These are phyloP conservation scores for Terebella lapidaria DNA, from an alignment of 2,888 invertebrate genomes.

Conservation along the genomic window DNA sequence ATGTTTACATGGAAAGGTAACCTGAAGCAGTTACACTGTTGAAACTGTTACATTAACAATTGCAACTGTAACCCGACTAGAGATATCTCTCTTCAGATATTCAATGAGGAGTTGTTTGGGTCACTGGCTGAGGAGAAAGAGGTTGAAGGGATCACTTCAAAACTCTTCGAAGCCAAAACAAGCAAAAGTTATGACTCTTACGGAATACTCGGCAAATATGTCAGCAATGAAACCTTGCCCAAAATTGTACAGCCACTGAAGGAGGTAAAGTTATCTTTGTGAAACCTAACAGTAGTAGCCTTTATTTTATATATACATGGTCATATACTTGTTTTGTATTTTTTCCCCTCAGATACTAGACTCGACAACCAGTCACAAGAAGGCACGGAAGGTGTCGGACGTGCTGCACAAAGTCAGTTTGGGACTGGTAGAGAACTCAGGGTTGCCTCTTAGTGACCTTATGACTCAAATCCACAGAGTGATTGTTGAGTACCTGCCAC, in stretches of 20 bases:
- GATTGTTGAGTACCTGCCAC: conserved; percentile 74
- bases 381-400: conserved; percentile 73
- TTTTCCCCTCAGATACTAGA: conserved; percentile 58
- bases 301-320: not conserved
- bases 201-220: conserved; percentile 72
- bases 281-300: not conserved
- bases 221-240: conserved; percentile 71
- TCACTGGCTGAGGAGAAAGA: conserved; percentile 86
- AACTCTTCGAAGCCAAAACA: conserved; percentile 58
- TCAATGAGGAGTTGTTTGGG: conserved; percentile 84
- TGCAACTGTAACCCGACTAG: no score
- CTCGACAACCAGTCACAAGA: conserved; percentile 73
- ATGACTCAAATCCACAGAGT: conserved; percentile 77
- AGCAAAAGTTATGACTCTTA: conserved; percentile 83
- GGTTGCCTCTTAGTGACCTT: conserved; percentile 68
- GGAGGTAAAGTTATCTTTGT: no score
- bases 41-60: no score
- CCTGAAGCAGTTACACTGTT: no score
- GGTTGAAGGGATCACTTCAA: conserved; percentile 73
- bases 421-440: conserved; percentile 78
- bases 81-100: conserved; percentile 65
- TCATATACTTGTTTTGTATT: not conserved
- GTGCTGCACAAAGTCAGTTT: conserved; percentile 72
- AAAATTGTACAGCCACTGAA: conserved; percentile 77
- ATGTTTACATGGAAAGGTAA: no score